Evolutionary conservation across 2,888 invertebrate species (phyloP).

Genomic region (Nephrotoma appendiculata): DNA sequence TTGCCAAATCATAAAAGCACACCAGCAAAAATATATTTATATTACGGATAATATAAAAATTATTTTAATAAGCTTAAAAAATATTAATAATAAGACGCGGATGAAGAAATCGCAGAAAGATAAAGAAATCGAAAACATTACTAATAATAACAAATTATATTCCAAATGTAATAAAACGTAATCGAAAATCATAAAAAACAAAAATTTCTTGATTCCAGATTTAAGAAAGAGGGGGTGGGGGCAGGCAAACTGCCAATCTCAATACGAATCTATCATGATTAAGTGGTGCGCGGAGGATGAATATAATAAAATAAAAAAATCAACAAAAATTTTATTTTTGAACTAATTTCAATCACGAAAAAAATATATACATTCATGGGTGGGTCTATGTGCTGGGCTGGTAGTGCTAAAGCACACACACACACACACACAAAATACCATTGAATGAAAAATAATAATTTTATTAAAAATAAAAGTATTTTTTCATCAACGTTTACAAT

Average conservation of each 20-base stretch:
- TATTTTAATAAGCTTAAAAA: not conserved
- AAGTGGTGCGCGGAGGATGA: not conserved
- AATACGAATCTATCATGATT: not conserved
- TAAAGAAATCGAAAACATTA: not conserved
- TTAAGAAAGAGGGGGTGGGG: too few relatives aligned
- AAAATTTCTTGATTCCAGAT: not conserved
- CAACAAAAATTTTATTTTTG: not conserved
- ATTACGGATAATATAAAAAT: not conserved
- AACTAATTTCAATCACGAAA: not conserved
- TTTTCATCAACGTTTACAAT: not conserved
- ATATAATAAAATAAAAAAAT: too few relatives aligned
- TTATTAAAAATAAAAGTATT: not conserved
- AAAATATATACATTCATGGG: not conserved
- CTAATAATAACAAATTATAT: not conserved
- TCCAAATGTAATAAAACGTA: not conserved
- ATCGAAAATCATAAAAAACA: not conserved
- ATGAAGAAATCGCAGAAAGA: not conserved
- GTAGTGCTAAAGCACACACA: not conserved
- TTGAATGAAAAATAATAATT: not conserved
- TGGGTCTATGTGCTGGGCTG: not conserved
- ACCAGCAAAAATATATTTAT: not conserved
- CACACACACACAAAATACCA: not conserved
- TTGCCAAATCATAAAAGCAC: not conserved
- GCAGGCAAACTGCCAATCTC: not conserved
- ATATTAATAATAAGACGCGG: not conserved